phyloP scores from a whole-genome alignment of 2,113 vertebrate species.

The Mesembrinibis cayennensis region DNA sequence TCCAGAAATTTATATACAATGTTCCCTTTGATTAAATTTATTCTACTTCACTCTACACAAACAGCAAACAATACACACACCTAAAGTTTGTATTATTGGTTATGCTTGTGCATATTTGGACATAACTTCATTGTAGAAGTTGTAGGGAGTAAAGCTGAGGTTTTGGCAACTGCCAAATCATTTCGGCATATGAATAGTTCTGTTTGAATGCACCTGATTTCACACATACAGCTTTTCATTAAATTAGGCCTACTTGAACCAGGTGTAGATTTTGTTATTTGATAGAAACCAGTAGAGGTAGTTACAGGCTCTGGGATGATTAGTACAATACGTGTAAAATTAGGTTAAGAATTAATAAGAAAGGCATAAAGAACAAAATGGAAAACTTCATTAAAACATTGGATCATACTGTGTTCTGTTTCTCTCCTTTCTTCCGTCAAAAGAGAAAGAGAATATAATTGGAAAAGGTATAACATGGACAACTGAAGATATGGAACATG shows the following conservation, averaged over 20 bases:
- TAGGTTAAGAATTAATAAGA: background rate
- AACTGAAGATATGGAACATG: background rate
- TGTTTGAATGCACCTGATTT: background rate
- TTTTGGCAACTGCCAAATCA: background rate
- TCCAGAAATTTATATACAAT: background rate
- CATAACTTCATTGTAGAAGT: background rate
- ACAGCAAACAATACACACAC: background rate
- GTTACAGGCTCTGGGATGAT: background rate
- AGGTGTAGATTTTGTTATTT: background rate
- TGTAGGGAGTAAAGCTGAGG: background rate
- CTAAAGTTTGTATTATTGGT: background rate
- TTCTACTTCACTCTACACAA: background rate
- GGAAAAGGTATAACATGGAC: background rate
- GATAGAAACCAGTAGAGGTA: background rate
- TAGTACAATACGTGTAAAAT: background rate
- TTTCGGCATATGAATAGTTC: background rate
- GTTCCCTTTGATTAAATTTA: background rate
- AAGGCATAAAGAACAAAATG: background rate
- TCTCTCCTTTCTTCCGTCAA: background rate
- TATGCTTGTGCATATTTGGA: background rate
- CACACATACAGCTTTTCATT: background rate
- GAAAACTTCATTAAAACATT: background rate
- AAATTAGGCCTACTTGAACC: background rate
- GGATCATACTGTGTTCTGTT: background rate
- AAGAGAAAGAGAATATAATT: background rate